Evolutionary conservation across 2,113 vertebrate species (phyloP), one percentile per base, ranked within the genome.

Genomic region (Polypterus bichir): DNA sequence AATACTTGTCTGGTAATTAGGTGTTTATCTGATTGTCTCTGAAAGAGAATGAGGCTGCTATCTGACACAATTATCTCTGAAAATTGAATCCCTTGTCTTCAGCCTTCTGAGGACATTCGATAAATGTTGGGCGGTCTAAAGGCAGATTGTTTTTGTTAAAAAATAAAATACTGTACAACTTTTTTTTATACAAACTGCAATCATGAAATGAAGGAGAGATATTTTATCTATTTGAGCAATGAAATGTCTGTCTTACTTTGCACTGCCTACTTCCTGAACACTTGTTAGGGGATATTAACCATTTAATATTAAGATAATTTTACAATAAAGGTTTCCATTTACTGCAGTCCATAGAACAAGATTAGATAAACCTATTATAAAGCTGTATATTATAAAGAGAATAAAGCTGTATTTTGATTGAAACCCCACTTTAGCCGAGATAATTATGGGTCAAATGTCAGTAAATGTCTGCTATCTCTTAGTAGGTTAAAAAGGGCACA

Each of bases 1-100:
- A 86, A 83, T 86, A 84, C 76, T 84, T 68, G 72, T 65, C 72
- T 86, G 77, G 86, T 92, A 93, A 95, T 95, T 93, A 90, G 86
- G 79, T 90, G 83, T 93, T 96, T 97, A 95, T 96, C 91, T 91
- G 89, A 92, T 91, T 86, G 81, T 83, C 83, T 74, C 82, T 78
- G 77, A 88, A 86, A 88, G 81, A 70, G 62, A 68, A 79, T 75
- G 76, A 83, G 72, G 68, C 75, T 73, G 78, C 85, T 91, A 93
- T 94, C 91, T 85, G 83, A 85, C 78, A 88, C 86, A 90, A 92
- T 94, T 91, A 91, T 92, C 89, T 85, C 71, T 71, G 79, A 81
- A 84, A 86, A 89, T 85, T 81, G 83, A 86, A 86, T 86, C 71
- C 67, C 69, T 73, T 60, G 74, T 80, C 64, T 78, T 76, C 76